A percentile compares a stretch with the other conserved stretches of the same genome.
Conservation (phyloP, 2,888 invertebrate genomes). For the Caenorhabditis afra region DNA sequence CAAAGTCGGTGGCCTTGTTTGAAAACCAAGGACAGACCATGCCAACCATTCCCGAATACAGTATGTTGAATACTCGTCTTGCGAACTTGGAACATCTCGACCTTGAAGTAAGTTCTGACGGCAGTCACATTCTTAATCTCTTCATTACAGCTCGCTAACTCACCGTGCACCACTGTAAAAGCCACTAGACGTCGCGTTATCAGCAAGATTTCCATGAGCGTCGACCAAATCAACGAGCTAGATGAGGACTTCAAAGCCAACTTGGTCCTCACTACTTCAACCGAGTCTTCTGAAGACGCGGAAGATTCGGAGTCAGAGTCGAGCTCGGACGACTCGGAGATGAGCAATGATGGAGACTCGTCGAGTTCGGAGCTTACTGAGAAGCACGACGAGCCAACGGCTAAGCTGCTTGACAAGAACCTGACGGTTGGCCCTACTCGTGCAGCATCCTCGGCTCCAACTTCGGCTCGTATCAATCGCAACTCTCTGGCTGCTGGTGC, state of each 20-base stretch:
- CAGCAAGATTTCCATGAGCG: slow-evolving; percentile 61
- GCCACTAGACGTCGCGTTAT: slow-evolving; percentile 25
- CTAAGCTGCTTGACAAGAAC: slow-evolving; percentile 8
- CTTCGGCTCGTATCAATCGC: slow-evolving; percentile 28
- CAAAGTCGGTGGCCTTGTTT: slow-evolving; percentile 62
- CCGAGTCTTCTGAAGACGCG: not conserved
- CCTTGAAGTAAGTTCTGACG: slow-evolving; percentile 57
- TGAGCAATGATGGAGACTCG: slow-evolving; percentile 67
- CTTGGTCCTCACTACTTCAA: slow-evolving; percentile 4
- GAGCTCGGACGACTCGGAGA: slow-evolving; percentile 53
- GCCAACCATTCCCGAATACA: slow-evolving; percentile 58
- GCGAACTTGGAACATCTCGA: slow-evolving; percentile 67
- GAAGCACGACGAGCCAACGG: slow-evolving; percentile 2
- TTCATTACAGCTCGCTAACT: slow-evolving; percentile 60
- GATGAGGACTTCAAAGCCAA: slow-evolving; percentile 50
- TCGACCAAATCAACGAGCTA: slow-evolving; percentile 57
- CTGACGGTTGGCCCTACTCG: slow-evolving; percentile 13
- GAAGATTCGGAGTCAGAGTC: slow-evolving; percentile 26
- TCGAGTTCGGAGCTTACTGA: slow-evolving; percentile 66
- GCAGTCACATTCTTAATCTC: too few species aligned
- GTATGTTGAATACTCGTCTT: slow-evolving; percentile 52
- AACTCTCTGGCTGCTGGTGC: slow-evolving; percentile 39
- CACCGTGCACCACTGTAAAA: slow-evolving; percentile 60
- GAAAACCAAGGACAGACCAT: slow-evolving; percentile 19
- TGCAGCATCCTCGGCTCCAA: slow-evolving; percentile 29